Evolutionary conservation across 2,888 invertebrate genomes (phyloP).

Genomic region (Latrodectus elegans): DNA sequence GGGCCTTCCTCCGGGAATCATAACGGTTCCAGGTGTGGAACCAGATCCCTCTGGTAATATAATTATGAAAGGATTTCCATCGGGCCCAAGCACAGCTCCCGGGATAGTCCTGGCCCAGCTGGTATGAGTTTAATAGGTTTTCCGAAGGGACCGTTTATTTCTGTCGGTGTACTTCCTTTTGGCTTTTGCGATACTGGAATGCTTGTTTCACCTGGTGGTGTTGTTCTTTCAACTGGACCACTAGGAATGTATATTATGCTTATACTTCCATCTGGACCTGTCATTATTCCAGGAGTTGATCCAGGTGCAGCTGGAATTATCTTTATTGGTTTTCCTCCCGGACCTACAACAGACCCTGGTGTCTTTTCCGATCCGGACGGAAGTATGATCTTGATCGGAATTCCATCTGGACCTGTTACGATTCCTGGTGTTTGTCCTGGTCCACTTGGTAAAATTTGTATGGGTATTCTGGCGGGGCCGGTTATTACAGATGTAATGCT

Average conservation of each 20-base stretch:
- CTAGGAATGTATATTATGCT: not conserved
- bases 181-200: not conserved
- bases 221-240: too few relatives aligned
- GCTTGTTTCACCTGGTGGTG: too few relatives aligned
- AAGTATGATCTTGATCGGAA: not conserved
- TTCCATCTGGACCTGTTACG: not conserved
- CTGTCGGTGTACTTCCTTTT: not conserved
- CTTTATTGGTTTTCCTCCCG: not conserved
- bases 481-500: too few relatives aligned
- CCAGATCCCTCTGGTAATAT: slow-evolving; percentile 17
- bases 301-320: slow-evolving; percentile 4
- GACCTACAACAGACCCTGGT: not conserved
- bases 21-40: not conserved
- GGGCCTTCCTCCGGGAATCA: slow-evolving; percentile 6
- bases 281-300: slow-evolving; percentile 26
- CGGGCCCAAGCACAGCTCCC: slow-evolving; percentile 2
- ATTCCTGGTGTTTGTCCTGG: not conserved
- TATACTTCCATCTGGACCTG: slow-evolving; percentile 13
- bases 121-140: not conserved
- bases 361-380: not conserved
- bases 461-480: not conserved
- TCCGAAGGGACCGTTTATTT: not conserved
- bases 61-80: slow-evolving; percentile 10
- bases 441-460: not conserved
- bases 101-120: not conserved